Base-by-base conservation (phyloP, 2,113 vertebrate species). In the Thymallus thymallus region DNA sequence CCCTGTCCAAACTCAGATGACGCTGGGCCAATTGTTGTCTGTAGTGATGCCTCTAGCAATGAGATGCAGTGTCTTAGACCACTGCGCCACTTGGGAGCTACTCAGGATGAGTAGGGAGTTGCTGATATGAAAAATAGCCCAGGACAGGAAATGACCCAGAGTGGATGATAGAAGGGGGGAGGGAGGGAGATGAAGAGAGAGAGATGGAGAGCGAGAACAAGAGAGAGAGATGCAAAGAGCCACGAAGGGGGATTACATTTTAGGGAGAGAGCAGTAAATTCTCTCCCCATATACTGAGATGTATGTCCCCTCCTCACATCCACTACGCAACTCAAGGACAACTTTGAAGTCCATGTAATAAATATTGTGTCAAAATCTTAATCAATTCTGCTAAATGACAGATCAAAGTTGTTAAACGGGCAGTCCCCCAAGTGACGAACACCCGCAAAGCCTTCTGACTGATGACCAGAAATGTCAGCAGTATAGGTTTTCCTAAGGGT, bases 291-390 rank as follows among this genome's bases (percentile, higher is more conserved):
- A 9, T 12, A 41, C 60, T 23, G 18, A 20, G 16, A 13, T 41
- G 20, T 5, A 67, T 32, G 9, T 41, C 35, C 29, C 64, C 29
- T 6, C 7, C 35, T 45, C 23, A 14, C 24, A 26, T 45, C 29
- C 69, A 66, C 67, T 46, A 14, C 66, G 51, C 26, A 60, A 69
- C 55, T 63, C 55, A 74, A 72, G 72, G 68, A 29, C 22, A 23
- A 46, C 72, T 82, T 75, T 78, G 73, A 78, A 78, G 73, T 48
- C 56, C 56, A 5, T 55, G 45, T 62, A 30, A 62, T 51, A 72
- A 78, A 78, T 71, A n/a, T n/a, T n/a, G 64, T 72, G 46, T 2
- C 2, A 22, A 22, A 58, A 69, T 64, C 22, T 22, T 61, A 66
- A 32, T 32, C 0, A 35, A 46, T 78, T 63, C 51, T 72, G 46